Evolutionary conservation across 2,888 invertebrate genomes (phyloP).

Genomic region (Bellardia pandia): DNA sequence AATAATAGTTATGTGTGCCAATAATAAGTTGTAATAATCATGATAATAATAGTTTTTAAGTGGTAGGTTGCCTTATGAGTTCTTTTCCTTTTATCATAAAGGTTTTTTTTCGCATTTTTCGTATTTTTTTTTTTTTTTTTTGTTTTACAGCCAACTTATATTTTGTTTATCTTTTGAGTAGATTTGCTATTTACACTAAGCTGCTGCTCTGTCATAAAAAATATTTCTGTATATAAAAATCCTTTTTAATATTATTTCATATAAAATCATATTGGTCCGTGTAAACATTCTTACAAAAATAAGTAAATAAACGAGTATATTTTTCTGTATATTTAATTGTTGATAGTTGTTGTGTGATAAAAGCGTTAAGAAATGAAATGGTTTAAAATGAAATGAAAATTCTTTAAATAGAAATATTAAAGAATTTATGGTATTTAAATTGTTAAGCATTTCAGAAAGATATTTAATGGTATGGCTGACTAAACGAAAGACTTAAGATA

Average conservation of each 20-base stretch:
- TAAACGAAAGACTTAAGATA: slow-evolving; percentile 68
- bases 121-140: slow-evolving; percentile 8
- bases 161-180: slow-evolving; percentile 36
- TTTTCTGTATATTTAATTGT: slow-evolving; percentile 68
- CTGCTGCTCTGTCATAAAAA: slow-evolving; percentile 59
- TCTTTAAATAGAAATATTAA: slow-evolving; percentile 68
- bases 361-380: slow-evolving; percentile 60
- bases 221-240: slow-evolving; percentile 50
- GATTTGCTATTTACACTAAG: slow-evolving; percentile 37
- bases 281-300: not conserved
- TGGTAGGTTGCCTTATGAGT: slow-evolving; percentile 68
- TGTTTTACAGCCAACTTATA: not conserved
- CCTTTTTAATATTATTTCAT: slow-evolving; percentile 62
- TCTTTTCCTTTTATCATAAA: slow-evolving; percentile 47
- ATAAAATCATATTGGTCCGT: slow-evolving; percentile 24
- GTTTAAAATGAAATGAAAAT: slow-evolving; percentile 54
- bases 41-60: slow-evolving; percentile 74
- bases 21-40: slow-evolving; percentile 76
- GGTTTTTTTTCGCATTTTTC: slow-evolving; percentile 34
- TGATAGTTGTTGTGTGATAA: slow-evolving; percentile 67
- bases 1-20: slow-evolving; percentile 75
- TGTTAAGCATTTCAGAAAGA: slow-evolving; percentile 60
- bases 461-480: slow-evolving; percentile 11
- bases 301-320: slow-evolving; percentile 8
- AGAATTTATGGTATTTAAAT: slow-evolving; percentile 72